Evolutionary conservation across 2,888 invertebrate genomes (phyloP).

Genomic region (Ecliptopera silaceata): DNA sequence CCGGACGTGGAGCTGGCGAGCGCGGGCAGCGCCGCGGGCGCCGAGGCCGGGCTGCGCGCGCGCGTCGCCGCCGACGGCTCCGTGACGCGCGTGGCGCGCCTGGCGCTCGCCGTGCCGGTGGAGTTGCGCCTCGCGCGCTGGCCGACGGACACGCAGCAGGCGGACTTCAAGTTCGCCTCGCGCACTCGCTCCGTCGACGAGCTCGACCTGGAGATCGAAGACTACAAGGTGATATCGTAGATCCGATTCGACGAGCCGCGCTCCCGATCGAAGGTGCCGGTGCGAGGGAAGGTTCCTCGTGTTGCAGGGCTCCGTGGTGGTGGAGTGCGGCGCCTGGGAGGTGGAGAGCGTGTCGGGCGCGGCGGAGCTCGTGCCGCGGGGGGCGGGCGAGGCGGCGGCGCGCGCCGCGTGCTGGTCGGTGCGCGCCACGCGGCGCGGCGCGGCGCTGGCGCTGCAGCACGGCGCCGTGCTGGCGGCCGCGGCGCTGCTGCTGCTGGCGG

Average conservation of each 20-base stretch:
- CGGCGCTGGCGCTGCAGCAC: constrained; percentile 53
- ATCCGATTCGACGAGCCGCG: background rate
- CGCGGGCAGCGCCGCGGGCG: constrained; percentile 81
- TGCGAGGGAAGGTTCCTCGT: background rate
- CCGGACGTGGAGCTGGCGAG: constrained; percentile 90
- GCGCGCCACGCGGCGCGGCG: constrained; percentile 52
- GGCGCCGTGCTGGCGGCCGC: constrained; percentile 47
- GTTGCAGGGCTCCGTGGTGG: constrained; percentile 49
- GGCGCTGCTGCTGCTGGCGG: constrained; percentile 51
- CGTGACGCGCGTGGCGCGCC: constrained; percentile 66
- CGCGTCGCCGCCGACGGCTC: constrained; percentile 85
- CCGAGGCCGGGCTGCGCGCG: constrained; percentile 82
- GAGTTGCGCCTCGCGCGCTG: constrained; percentile 82
- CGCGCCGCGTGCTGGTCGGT: constrained; percentile 50
- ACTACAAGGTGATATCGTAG: constrained; percentile 45
- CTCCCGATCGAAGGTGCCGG: background rate
- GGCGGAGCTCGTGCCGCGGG: constrained; percentile 27
- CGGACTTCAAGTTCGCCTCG: constrained; percentile 87
- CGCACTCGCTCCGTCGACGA: constrained; percentile 86
- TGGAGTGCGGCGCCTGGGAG: constrained; percentile 66
- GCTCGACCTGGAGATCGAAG: constrained; percentile 63
- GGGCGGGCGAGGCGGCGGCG: constrained; percentile 25
- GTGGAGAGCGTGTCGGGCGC: constrained; percentile 44
- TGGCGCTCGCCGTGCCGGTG: constrained; percentile 62
- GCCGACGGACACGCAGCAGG: constrained; percentile 89